These are phyloP conservation scores for Phalacrocorax brasilianus DNA, from an alignment of 2,113 vertebrate species.

Conservation along the genomic window DNA sequence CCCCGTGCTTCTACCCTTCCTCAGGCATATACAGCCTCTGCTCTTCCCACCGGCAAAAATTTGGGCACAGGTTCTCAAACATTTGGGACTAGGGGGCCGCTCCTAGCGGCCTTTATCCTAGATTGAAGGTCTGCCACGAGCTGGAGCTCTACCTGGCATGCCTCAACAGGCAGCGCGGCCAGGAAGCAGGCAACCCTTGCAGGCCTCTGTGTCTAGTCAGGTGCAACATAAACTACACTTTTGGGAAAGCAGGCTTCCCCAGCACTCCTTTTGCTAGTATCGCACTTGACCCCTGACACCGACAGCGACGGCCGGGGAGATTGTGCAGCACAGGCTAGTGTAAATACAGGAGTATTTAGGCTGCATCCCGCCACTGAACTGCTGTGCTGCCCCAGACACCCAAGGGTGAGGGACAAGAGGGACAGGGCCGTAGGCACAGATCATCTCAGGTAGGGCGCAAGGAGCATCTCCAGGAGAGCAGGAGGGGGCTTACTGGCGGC, in stretches of 20 bases:
- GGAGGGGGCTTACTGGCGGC: background rate
- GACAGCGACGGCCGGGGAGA: accelerated
- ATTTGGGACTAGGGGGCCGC: too few relatives aligned
- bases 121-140: accelerated
- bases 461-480: background rate
- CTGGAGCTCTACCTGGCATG: background rate
- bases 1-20: background rate
- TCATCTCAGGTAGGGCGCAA: background rate
- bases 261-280: too few relatives aligned
- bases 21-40: background rate
- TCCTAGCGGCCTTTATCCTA: accelerated
- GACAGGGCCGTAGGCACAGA: background rate
- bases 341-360: accelerated
- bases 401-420: accelerated
- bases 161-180: background rate
- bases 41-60: too few relatives aligned
- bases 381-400: accelerated
- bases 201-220: accelerated
- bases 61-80: too few relatives aligned
- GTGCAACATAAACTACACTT: accelerated
- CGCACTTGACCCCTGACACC: background rate
- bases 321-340: accelerated
- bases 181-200: background rate
- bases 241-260: background rate
- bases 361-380: background rate